Evolutionary conservation across 2,113 vertebrate species (phyloP), one percentile per base, ranked within the genome.

Genomic region (Aldabrachelys gigantea): DNA sequence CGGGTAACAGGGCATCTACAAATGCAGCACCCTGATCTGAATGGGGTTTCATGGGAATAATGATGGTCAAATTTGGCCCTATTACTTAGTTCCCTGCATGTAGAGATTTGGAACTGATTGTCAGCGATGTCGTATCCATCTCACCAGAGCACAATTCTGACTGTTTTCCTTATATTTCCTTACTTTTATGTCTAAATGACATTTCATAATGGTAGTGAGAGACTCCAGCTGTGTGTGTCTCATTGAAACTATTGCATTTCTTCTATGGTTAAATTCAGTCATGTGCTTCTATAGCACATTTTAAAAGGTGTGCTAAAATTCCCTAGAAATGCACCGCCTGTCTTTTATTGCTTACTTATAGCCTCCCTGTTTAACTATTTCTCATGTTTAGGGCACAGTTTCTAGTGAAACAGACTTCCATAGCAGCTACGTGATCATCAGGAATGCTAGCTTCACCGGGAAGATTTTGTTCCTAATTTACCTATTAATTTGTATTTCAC

Each of bases 121-220:
- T 0, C 49, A 85, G 5, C 13, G 47, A 25, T n/a, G 13, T 22
- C 31, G 7, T 14, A 41, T 25, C 25, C 0, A 52, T 3, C 1
- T 25, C 14, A 31, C 3, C 1, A n/a, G 12, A 52, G 2, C 22
- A 56, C 35, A 29, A 57, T 21, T 85, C 85, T 85, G 78, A 14
- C 8, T 84, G 82, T 53, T 44, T 19, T 31, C 31, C 62, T 65
- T 35, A 35, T 19, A 65, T 65, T 65, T 41, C 38, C 65, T 57
- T 89, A 13, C 62, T 88, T 50, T 53, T 87, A 2, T 35, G 6
- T 59, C 5, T n/a, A 3, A 1, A 1, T 22, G 14, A 50, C 8
- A 10, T 89, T 89, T 89, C 56, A 3, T 22, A 79, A 80, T 79
- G 50, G 12, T 3, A 11, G 10, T 65, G 31, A 25, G 16, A 9